Evolutionary conservation across 2,797 vertebrate genomes (phyloP).

Genomic region (Sorex maritimensis): DNA sequence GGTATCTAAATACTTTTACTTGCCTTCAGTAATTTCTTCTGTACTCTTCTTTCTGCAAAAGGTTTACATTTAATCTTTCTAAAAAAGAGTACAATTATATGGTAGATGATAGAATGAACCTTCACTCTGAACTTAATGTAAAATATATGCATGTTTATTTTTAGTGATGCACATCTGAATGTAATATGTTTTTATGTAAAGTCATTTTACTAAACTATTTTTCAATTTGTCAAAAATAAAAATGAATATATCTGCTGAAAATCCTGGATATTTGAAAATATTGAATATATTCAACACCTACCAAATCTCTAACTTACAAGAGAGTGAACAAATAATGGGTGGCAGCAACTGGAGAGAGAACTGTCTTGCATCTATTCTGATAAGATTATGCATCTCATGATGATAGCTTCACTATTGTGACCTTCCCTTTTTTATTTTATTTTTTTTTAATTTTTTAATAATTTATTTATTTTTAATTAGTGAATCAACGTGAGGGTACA

Average conservation of each 20-base stretch:
- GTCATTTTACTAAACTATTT: background rate
- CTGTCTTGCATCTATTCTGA: background rate
- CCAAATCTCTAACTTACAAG: background rate
- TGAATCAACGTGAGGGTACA: too few relatives aligned
- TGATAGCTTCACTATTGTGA: background rate
- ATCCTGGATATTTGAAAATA: background rate
- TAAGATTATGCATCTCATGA: background rate
- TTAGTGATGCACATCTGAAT: background rate
- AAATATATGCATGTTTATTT: background rate
- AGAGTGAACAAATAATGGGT: background rate
- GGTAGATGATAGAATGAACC: background rate
- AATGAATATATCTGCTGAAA: constrained; percentile 15
- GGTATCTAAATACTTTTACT: constrained; percentile 62
- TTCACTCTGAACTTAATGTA: background rate
- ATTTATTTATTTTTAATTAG: background rate
- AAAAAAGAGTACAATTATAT: background rate
- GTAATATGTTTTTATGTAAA: background rate
- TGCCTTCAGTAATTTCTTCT: constrained; percentile 54
- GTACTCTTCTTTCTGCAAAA: background rate
- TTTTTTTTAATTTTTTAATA: too few relatives aligned
- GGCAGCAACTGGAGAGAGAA: background rate
- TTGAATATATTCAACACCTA: background rate
- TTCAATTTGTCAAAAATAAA: background rate
- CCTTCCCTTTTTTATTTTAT: background rate
- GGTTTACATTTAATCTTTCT: constrained; percentile 38